Evolutionary conservation across 2,113 vertebrate genomes (phyloP).

Genomic region (Prolemur simus): DNA sequence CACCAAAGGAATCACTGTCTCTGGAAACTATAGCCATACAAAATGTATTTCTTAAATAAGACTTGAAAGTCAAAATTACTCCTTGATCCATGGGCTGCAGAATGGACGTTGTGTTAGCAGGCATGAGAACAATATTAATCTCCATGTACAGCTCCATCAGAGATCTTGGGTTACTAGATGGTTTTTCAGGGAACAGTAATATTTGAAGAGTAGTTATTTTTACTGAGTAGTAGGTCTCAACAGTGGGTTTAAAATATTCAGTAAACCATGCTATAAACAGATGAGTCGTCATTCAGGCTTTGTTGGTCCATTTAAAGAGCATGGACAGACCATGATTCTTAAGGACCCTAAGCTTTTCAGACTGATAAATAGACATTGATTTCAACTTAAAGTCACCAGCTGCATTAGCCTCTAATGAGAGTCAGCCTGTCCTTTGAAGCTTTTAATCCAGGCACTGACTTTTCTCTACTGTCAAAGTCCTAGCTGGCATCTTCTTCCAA

Average conservation of each 20-base stretch:
- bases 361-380: no score
- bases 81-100: neutral
- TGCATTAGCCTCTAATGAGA: no score
- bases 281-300: neutral
- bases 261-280: neutral
- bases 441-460: no score
- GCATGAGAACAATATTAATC: neutral
- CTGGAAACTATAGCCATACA: neutral
- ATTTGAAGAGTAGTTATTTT: neutral
- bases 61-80: neutral
- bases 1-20: neutral
- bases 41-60: neutral
- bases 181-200: neutral
- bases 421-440: no score
- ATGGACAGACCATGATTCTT: no score
- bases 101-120: neutral
- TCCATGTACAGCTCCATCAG: neutral
- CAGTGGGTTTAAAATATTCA: neutral
- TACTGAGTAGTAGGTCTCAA: neutral
- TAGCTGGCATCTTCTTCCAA: no score
- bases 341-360: no score
- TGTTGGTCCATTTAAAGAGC: neutral
- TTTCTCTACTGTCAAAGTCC: no score
- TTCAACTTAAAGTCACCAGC: no score
- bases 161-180: neutral